These are phyloP conservation scores for Archegozetes longisetosus DNA, from an alignment of 1,140 invertebrate species.

Conservation along the genomic window DNA sequence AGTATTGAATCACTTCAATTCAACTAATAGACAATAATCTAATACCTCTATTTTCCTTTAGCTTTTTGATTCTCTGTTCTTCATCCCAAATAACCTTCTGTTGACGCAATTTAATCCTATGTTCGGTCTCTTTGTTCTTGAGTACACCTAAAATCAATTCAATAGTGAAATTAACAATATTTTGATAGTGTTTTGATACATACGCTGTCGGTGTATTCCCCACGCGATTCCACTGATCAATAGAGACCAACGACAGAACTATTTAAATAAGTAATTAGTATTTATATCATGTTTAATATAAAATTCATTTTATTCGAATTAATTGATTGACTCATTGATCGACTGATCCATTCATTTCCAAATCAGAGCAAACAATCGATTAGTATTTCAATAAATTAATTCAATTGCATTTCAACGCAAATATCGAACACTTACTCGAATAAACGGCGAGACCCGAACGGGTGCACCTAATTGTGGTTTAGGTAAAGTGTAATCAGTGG, in stretches of 20 bases:
- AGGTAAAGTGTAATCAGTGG: slow-evolving; percentile 4
- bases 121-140: background rate
- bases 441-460: slow-evolving; percentile 10
- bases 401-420: too few species aligned
- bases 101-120: slow-evolving; percentile 3
- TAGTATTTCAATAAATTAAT: too few species aligned
- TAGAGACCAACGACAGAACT: slow-evolving; percentile 12
- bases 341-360: too few species aligned
- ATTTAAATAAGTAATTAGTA: background rate
- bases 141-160: slow-evolving; percentile 3
- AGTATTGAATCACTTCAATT: too few species aligned
- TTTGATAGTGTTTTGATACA: background rate
- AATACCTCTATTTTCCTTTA: slow-evolving; percentile 6
- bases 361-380: too few species aligned
- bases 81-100: slow-evolving; percentile 10
- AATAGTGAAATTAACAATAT: background rate
- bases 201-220: slow-evolving; percentile 10
- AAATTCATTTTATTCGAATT: too few species aligned
- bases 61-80: slow-evolving; percentile 8
- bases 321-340: too few species aligned
- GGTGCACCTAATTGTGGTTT: slow-evolving; percentile 6
- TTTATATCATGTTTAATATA: too few species aligned
- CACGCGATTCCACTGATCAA: slow-evolving; percentile 9
- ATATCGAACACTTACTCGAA: slow-evolving; percentile 7
- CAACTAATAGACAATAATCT: background rate